A percentile compares a stretch with the other conserved stretches of the same genome.
Conservation (phyloP, 2,797 vertebrate genomes). For the Myiotriccus ornatus region DNA sequence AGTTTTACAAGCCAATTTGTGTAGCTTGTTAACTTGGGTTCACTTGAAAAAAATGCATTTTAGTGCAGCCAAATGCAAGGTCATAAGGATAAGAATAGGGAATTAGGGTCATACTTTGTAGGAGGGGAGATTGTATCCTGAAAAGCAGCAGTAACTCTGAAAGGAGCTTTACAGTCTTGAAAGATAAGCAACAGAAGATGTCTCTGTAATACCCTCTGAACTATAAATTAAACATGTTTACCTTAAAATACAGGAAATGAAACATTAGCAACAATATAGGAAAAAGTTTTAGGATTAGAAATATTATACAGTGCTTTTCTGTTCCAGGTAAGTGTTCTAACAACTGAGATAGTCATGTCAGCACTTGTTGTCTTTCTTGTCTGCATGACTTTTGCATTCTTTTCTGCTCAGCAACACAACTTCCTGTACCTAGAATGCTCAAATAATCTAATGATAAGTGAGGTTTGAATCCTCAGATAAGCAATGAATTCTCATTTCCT, state of each 20-base stretch:
- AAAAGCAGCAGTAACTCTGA: slow-evolving; percentile 32
- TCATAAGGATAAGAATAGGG: slow-evolving; percentile 43
- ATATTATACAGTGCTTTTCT: background rate
- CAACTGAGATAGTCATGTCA: background rate
- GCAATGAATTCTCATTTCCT: background rate
- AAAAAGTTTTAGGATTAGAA: background rate
- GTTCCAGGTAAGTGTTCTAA: background rate
- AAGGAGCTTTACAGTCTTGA: background rate
- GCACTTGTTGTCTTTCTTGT: slow-evolving; percentile 25
- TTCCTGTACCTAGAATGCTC: slow-evolving; percentile 29
- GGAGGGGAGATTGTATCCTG: background rate
- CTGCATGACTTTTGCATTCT: slow-evolving; percentile 37
- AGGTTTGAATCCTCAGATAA: slow-evolving; percentile 4
- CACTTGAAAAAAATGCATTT: slow-evolving; percentile 12
- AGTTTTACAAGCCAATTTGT: slow-evolving; percentile 52
- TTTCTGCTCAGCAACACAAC: slow-evolving; percentile 24
- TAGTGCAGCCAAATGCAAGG: slow-evolving; percentile 62
- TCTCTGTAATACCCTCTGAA: background rate
- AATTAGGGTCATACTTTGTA: slow-evolving; percentile 32
- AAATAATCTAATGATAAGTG: slow-evolving; percentile 4
- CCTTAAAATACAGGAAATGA: slow-evolving; percentile 11
- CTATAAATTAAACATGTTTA: background rate
- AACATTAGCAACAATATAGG: background rate
- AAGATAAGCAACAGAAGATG: slow-evolving; percentile 29
- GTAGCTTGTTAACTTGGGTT: slow-evolving; percentile 39